These are phyloP conservation scores for Idaea straminata DNA, from an alignment of 2,888 invertebrate species.

Conservation along the genomic window DNA sequence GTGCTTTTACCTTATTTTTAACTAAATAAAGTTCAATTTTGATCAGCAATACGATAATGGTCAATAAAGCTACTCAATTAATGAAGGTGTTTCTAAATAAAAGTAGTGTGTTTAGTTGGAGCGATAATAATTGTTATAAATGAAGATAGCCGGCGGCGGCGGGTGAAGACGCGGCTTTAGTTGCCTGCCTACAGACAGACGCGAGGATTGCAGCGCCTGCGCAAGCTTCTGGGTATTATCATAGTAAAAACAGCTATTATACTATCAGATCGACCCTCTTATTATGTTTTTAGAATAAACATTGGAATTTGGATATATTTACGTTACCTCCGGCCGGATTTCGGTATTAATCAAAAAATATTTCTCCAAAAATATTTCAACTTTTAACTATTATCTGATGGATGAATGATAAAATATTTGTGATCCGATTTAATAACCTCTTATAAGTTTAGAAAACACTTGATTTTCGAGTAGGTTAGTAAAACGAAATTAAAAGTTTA, in stretches of 20 bases:
- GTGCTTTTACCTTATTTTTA: conserved; percentile 9
- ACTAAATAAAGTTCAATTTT: conserved; percentile 16
- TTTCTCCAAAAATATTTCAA: too few relatives aligned
- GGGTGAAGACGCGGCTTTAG: too few relatives aligned
- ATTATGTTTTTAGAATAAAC: not conserved
- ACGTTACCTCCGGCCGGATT: not conserved
- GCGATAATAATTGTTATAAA: conserved; percentile 64
- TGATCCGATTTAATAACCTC: too few relatives aligned
- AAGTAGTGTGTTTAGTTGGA: conserved; percentile 51
- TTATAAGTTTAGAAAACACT: too few relatives aligned
- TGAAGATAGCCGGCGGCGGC: conserved; percentile 36
- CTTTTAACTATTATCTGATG: too few relatives aligned
- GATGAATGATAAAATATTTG: too few relatives aligned
- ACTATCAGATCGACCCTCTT: not conserved
- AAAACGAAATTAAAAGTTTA: too few relatives aligned
- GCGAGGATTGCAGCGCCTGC: conserved; percentile 23
- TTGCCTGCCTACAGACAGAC: conserved; percentile 26
- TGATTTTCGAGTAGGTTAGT: too few relatives aligned
- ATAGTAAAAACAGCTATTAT: too few relatives aligned
- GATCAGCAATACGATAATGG: conserved; percentile 6
- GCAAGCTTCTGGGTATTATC: conserved; percentile 8
- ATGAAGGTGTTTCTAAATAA: conserved; percentile 63
- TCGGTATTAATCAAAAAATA: too few relatives aligned
- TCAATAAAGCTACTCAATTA: conserved; percentile 44
- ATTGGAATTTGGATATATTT: not conserved